A percentile compares a stretch with the other conserved stretches of the same genome.
These are phyloP conservation scores for Darwinula stevensoni DNA, from an alignment of 2,888 invertebrate genomes.

Conservation along the genomic window DNA sequence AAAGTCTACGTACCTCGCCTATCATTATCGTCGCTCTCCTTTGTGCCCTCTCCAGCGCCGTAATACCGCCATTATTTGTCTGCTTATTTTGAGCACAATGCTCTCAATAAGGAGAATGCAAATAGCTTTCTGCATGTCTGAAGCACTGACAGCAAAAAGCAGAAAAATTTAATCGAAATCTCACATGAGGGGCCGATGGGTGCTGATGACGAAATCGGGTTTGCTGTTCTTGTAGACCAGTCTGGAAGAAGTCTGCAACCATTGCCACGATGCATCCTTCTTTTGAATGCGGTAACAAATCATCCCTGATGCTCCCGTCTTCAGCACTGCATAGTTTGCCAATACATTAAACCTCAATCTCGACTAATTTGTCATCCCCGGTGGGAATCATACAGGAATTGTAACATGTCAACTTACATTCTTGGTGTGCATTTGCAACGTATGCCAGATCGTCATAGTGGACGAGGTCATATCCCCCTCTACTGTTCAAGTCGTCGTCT, in stretches of 20 bases:
- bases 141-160: too few relatives aligned
- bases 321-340: conserved; percentile 40
- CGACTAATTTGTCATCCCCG: conserved; percentile 1
- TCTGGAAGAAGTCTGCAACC: conserved; percentile 88
- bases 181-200: conserved; percentile 91
- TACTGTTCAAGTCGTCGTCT: conserved; percentile 59
- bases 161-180: conserved; percentile 15
- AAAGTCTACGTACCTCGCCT: too few relatives aligned
- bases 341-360: background rate
- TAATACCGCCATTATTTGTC: too few relatives aligned
- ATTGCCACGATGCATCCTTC: conserved; percentile 81
- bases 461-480: conserved; percentile 91
- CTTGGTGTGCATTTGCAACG: conserved; percentile 94
- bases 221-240: conserved; percentile 98
- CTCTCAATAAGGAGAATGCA: too few relatives aligned
- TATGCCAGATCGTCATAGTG: conserved; percentile 94
- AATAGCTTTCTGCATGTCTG: too few relatives aligned
- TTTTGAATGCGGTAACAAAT: conserved; percentile 93
- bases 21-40: too few relatives aligned
- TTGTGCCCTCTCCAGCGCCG: too few relatives aligned
- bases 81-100: too few relatives aligned
- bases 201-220: conserved; percentile 95
- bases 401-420: conserved; percentile 83
- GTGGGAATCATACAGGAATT: too few relatives aligned
- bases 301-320: conserved; percentile 96